These are phyloP conservation scores for Chinchilla lanigera DNA, from an alignment of 2,113 vertebrate species.

Conservation along the genomic window DNA sequence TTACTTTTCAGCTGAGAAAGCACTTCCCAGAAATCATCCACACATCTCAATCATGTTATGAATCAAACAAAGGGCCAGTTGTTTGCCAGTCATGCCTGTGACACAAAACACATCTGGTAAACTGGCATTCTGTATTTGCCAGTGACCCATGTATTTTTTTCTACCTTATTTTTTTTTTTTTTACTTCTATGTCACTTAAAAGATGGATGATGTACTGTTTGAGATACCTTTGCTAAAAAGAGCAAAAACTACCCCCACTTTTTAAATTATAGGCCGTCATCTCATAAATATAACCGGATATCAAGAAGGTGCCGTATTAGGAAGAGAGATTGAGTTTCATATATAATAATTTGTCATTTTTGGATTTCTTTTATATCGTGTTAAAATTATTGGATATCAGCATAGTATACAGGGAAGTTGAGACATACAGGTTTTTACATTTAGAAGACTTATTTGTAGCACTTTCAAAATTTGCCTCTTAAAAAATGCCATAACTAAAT, in stretches of 20 bases:
- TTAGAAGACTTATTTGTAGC: background rate
- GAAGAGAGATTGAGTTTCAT: background rate
- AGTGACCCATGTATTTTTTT: background rate
- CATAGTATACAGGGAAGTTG: background rate
- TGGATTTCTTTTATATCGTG: background rate
- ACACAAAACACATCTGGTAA: background rate
- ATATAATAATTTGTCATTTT: background rate
- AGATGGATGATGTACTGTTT: background rate
- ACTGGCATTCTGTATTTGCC: background rate
- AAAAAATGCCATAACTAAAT: background rate
- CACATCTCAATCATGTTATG: background rate
- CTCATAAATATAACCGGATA: slow-evolving; percentile 62
- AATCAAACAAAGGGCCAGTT: slow-evolving; percentile 13
- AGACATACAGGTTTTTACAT: background rate
- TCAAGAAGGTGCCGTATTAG: background rate
- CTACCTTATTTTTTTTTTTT: slow-evolving; percentile 14
- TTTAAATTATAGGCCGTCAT: slow-evolving; percentile 52
- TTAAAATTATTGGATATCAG: slow-evolving; percentile 49
- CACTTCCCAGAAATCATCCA: slow-evolving; percentile 46
- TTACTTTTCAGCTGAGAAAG: slow-evolving; percentile 32
- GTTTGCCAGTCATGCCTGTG: background rate
- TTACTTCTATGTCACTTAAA: slow-evolving; percentile 52
- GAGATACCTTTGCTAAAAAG: background rate
- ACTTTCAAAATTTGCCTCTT: slow-evolving; percentile 8
- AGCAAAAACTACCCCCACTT: background rate